These are phyloP conservation scores for Drosophila kanapiae DNA, from an alignment of 1,140 invertebrate species.

Conservation along the genomic window DNA sequence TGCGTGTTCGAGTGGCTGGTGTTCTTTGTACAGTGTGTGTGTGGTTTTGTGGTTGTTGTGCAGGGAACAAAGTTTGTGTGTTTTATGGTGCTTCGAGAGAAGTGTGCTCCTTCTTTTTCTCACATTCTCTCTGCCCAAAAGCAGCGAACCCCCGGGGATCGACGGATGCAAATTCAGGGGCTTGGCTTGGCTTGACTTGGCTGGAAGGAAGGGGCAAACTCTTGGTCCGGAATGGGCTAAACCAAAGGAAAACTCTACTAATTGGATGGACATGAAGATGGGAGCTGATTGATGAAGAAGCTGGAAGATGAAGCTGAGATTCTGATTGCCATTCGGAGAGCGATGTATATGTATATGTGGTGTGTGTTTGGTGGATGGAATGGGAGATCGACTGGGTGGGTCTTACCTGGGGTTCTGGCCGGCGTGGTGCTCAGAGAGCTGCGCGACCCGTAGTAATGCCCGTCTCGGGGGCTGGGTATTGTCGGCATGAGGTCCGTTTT, in stretches of 20 bases:
- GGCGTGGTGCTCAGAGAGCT: conserved; percentile 87
- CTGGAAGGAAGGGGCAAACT: conserved; percentile 15
- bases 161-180: conserved; percentile 25
- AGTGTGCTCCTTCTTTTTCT: conserved; percentile 28
- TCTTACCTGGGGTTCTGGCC: conserved; percentile 89
- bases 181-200: neutral
- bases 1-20: conserved; percentile 5
- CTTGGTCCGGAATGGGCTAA: conserved; percentile 51
- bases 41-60: conserved; percentile 14
- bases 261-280: conserved; percentile 32
- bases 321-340: conserved; percentile 26
- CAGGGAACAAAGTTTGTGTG: conserved; percentile 25
- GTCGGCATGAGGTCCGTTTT: conserved; percentile 96
- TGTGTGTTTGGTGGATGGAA: conserved; percentile 15
- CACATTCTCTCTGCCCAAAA: conserved; percentile 27
- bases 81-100: conserved; percentile 24
- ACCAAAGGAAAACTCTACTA: conserved; percentile 39
- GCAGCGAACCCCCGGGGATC: conserved; percentile 27
- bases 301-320: conserved; percentile 48
- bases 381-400: conserved; percentile 10
- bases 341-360: conserved; percentile 1
- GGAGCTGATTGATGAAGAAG: conserved; percentile 23
- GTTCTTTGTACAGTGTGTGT: conserved; percentile 32
- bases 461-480: conserved; percentile 91
- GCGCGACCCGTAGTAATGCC: conserved; percentile 86